Evolutionary conservation across 1,140 invertebrate species (phyloP).

Genomic region (Ptiloglossa arizonensis): DNA sequence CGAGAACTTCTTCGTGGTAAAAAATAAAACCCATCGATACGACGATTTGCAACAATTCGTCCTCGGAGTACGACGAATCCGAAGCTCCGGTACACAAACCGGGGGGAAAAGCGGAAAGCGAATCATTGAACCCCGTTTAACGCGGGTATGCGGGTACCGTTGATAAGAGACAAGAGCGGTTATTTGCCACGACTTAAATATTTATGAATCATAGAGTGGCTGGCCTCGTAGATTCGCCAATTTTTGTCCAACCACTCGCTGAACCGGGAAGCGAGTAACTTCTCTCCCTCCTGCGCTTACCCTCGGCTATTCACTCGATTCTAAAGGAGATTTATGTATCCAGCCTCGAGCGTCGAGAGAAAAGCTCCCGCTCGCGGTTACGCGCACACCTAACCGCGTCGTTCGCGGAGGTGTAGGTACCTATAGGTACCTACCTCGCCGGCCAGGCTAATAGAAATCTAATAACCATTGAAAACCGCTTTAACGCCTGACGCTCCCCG

Average conservation of each 20-base stretch:
- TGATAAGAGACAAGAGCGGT: constrained; percentile 46
- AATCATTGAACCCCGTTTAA: neutral
- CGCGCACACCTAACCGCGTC: neutral
- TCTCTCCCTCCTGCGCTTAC: constrained; percentile 14
- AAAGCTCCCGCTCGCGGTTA: constrained; percentile 37
- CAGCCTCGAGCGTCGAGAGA: constrained; percentile 32
- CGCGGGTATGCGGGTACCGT: constrained; percentile 38
- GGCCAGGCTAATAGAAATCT: constrained; percentile 25
- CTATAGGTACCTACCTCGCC: neutral
- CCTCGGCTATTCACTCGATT: constrained; percentile 51
- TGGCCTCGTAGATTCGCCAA: constrained; percentile 38
- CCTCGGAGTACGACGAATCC: too few relatives aligned
- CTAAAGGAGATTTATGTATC: constrained; percentile 63
- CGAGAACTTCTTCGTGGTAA: too few relatives aligned
- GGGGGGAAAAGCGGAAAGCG: constrained; percentile 7
- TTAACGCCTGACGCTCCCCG: constrained; percentile 24
- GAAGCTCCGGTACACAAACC: neutral
- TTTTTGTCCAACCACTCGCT: constrained; percentile 45
- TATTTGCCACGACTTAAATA: constrained; percentile 52
- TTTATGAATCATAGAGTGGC: constrained; percentile 61
- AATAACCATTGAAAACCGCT: constrained; percentile 33
- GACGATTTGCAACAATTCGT: too few relatives aligned
- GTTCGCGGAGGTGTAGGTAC: constrained; percentile 12
- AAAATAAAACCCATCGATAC: too few relatives aligned
- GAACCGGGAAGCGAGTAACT: constrained; percentile 59